These are phyloP conservation scores for Ceratina calcarata DNA, from an alignment of 1,140 invertebrate species.

Conservation along the genomic window DNA sequence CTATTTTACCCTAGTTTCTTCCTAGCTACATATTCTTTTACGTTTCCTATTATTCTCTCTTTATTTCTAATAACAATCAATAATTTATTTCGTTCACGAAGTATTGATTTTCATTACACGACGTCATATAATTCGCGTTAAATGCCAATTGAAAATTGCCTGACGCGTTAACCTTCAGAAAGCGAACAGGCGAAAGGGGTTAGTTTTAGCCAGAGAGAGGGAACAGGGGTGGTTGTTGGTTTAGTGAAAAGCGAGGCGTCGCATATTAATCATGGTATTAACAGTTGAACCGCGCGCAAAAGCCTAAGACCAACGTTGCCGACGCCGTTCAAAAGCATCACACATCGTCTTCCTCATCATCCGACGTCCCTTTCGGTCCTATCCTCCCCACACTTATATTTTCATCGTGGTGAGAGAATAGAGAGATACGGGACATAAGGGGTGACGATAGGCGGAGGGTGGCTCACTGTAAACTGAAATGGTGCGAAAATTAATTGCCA, in stretches of 20 bases:
- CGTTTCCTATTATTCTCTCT: too few species aligned
- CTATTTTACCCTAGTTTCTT: too few species aligned
- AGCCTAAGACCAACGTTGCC: constrained; percentile 33
- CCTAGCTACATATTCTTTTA: too few species aligned
- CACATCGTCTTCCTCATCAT: constrained; percentile 10
- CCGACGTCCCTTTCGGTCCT: not conserved
- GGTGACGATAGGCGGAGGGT: not conserved
- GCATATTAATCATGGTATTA: constrained; percentile 64
- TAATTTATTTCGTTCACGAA: too few species aligned
- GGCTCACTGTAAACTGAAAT: constrained; percentile 39
- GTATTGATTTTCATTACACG: too few species aligned
- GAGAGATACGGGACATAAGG: not conserved
- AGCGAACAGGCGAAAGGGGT: not conserved
- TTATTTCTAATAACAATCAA: too few species aligned
- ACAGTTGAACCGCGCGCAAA: constrained; percentile 34
- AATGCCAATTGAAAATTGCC: too few species aligned
- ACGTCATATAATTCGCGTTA: too few species aligned
- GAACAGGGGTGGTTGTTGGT: not conserved
- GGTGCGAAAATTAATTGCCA: constrained; percentile 50
- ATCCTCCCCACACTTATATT: not conserved
- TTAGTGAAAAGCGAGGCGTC: constrained; percentile 35
- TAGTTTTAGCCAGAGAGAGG: not conserved
- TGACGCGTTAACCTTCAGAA: not conserved
- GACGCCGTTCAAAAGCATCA: constrained; percentile 21
- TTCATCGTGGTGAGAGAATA: constrained; percentile 1